Evolutionary conservation across 2,797 vertebrate genomes (phyloP), one percentile per base, ranked within the genome.

Genomic region (Catostomus latipinnis): DNA sequence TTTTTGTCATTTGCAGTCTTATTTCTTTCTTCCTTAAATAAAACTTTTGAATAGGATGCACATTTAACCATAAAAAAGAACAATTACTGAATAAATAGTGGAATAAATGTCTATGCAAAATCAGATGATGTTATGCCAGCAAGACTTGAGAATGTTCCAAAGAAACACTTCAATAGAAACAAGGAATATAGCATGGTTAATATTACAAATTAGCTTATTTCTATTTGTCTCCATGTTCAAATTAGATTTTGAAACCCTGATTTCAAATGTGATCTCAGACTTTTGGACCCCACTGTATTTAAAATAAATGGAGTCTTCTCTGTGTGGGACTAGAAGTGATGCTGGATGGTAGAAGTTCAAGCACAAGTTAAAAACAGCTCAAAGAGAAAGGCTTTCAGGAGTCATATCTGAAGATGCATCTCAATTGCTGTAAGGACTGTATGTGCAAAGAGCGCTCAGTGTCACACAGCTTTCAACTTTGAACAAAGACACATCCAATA

Each of bases 271-370:
- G 34, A 34, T 34, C 34, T 34, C 34, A 34, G 34, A 34, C 34
- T 34, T 34, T 34, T 34, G 34, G 34, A 34, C 34, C 34, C 34
- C 34, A 34, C 34, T 34, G 34, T 49, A 13, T 18, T 9, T 60
- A 1, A 73, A 13, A 70, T 67, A n/a, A 18, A 62, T 73, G 80
- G 76, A 80, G 70, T 69, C 73, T 80, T 57, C 50, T 74, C 69
- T 73, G 58, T 66, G 56, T 73, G 46, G 52, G 78, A 83, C 78
- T 76, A 79, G 79, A 79, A 71, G 63, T 69, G 74, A 78, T 45
- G 54, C 13, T 12, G 57, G 34, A 48, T 73, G 76, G 72, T 45
- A 76, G 80, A 71, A 76, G 62, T 80, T 83, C 52, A 75, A 69
- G 62, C 16, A 34, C 0, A 66, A 83, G 62, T 72, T 66, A 80